phyloP scores from a whole-genome alignment of 2,797 vertebrate species.

The Eupleurogrammus muticus region DNA sequence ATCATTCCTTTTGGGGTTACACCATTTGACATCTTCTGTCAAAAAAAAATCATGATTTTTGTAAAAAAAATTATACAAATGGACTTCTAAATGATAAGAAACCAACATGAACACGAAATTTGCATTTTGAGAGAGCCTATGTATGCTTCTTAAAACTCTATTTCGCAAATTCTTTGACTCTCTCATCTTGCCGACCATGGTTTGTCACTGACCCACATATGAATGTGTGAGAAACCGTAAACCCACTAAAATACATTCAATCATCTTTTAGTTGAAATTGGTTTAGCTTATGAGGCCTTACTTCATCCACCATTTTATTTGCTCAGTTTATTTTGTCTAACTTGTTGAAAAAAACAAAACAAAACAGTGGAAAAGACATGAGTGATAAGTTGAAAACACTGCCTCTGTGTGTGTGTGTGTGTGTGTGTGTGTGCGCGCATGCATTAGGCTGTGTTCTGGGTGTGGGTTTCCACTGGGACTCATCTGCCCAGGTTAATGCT shows the following conservation, averaged over 20 bases:
- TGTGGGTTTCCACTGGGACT: slow-evolving; percentile 66
- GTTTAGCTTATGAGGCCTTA: background rate
- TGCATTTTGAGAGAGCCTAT: no score
- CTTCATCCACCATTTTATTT: background rate
- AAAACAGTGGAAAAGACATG: background rate
- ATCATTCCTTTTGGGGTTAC: no score
- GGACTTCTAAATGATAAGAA: no score
- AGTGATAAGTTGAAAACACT: slow-evolving; percentile 36
- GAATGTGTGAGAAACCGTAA: slow-evolving; percentile 5
- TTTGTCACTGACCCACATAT: no score
- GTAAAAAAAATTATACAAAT: no score
- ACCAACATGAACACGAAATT: no score
- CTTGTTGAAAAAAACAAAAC: background rate
- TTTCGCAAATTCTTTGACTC: no score
- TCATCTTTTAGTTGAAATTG: background rate
- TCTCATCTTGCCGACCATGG: no score
- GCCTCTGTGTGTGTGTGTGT: slow-evolving; percentile 15
- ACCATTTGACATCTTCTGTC: no score
- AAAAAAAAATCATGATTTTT: no score
- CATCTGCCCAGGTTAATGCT: slow-evolving; percentile 66
- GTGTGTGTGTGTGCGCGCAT: slow-evolving; percentile 11
- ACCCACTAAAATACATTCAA: background rate
- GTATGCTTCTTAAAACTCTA: no score
- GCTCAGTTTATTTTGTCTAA: background rate
- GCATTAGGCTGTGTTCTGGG: slow-evolving; percentile 37